Evolutionary conservation across 1,140 invertebrate species (phyloP), one percentile per base, ranked within the genome.

Genomic region (Bacillus rossius): DNA sequence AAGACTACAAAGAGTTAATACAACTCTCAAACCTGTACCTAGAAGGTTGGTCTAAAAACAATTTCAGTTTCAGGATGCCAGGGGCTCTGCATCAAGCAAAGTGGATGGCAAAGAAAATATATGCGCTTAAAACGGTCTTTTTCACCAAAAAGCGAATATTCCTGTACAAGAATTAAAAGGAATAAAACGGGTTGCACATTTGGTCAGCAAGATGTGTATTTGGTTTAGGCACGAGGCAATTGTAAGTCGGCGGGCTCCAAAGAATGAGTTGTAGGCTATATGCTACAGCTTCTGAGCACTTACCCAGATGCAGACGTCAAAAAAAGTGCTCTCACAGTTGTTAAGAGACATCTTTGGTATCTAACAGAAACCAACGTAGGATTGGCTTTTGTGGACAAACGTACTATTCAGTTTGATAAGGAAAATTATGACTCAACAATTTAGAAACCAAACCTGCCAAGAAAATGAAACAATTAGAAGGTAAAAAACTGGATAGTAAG

Each of bases 21-120:
- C 42, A 45, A 45, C 42, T 45, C 42, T 45, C 5, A 45, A 16
- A 19, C 14, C 42, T 45, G 5, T 45, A 45, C 14, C 48, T 50
- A 4, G 48, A n/a, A 26, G 48, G 17, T 47, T n/a, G n/a, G n/a
- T n/a, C n/a, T n/a, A n/a, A n/a, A 50, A 20, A 7, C 17, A n/a
- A 26, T 20, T 50, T 26, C 19, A 26, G 23, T 22, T 50, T 50
- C 7, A 20, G 48, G 20, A 22, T 20, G 16, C 48, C 48, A 50
- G 65, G 62, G 14, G 63, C 65, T 22, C 51, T 40, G 37, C 60
- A 65, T 57, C 60, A 63, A 29, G 58, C 62, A 20, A 54, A 61
- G 45, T 67, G 60, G 59, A 64, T 66, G 60, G 42, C 65, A 1
- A 64, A 64, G 55, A 53, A 38, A 16, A 58, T 68, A 45, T 68